phyloP scores from a whole-genome alignment of 2,113 vertebrate genomes.

The Rhinolophus sinicus region DNA sequence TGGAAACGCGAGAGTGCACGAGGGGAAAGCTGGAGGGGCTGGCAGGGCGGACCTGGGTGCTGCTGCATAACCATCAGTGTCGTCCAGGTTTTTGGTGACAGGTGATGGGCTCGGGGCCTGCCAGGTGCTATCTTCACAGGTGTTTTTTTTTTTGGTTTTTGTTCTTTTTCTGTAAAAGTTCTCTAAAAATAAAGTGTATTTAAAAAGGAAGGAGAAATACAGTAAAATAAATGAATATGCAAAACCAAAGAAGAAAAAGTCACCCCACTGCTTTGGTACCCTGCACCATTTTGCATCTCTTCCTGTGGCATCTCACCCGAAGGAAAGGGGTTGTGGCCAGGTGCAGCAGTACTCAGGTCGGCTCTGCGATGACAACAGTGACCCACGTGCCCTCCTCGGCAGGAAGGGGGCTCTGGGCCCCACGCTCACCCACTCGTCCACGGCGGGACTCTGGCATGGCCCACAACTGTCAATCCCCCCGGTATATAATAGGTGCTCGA shows the following conservation, averaged over 20 bases:
- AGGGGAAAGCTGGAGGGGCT: neutral
- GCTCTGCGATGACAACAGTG: too few species aligned
- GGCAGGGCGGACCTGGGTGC: neutral
- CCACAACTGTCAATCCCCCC: too few species aligned
- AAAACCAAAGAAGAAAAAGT: neutral
- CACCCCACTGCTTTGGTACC: neutral
- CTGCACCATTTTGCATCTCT: neutral
- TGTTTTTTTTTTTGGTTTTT: too few species aligned
- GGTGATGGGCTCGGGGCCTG: rapidly evolving
- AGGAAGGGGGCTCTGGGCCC: neutral
- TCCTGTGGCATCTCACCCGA: neutral
- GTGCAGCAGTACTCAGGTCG: neutral
- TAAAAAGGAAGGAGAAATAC: neutral
- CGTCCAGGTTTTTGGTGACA: too few species aligned
- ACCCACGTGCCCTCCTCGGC: neutral
- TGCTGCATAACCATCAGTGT: neutral
- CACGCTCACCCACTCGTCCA: too few species aligned
- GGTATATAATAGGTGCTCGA: too few species aligned
- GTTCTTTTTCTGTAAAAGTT: too few species aligned
- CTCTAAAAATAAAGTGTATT: neutral
- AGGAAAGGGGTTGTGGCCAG: neutral
- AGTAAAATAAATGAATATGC: neutral
- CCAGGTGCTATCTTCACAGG: neutral
- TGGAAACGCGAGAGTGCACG: neutral
- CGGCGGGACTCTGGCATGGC: too few species aligned